These are phyloP conservation scores for Garra rufa DNA, from an alignment of 2,113 vertebrate genomes.

Conservation along the genomic window DNA sequence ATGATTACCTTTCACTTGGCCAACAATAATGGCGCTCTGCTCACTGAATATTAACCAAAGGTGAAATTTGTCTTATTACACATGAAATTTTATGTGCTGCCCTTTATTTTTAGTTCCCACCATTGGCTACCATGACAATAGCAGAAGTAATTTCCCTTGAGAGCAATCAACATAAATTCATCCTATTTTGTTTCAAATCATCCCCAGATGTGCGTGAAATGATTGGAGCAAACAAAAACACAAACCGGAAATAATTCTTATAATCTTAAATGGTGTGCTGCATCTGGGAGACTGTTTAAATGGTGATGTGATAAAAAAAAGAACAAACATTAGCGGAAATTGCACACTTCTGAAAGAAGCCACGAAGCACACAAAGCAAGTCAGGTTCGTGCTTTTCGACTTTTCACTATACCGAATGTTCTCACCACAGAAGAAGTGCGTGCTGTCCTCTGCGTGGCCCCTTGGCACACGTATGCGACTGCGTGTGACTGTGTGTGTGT, in stretches of 20 bases:
- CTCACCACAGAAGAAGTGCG: slow-evolving; percentile 20
- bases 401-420: not conserved
- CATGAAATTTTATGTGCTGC: not conserved
- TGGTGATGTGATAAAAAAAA: not conserved
- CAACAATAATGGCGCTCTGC: not conserved
- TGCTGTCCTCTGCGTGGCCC: slow-evolving; percentile 8
- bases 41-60: not conserved
- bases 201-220: slow-evolving; percentile 38
- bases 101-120: not conserved
- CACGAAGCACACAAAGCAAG: not conserved
- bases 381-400: not conserved
- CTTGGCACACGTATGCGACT: not conserved
- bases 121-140: not conserved
- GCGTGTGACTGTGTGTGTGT: slow-evolving; percentile 37
- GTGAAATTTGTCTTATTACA: not conserved
- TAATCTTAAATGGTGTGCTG: slow-evolving; percentile 25
- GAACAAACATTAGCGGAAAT: slow-evolving; percentile 37
- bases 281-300: not conserved
- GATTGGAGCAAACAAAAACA: not conserved
- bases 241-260: slow-evolving; percentile 30
- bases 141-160: slow-evolving; percentile 35
- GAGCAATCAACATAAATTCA: slow-evolving; percentile 3
- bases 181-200: slow-evolving; percentile 1
- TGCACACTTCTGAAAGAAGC: not conserved
- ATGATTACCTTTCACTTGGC: not conserved